Conservation (phyloP, 1,140 invertebrate genomes). For the Brachystomella parvula region DNA sequence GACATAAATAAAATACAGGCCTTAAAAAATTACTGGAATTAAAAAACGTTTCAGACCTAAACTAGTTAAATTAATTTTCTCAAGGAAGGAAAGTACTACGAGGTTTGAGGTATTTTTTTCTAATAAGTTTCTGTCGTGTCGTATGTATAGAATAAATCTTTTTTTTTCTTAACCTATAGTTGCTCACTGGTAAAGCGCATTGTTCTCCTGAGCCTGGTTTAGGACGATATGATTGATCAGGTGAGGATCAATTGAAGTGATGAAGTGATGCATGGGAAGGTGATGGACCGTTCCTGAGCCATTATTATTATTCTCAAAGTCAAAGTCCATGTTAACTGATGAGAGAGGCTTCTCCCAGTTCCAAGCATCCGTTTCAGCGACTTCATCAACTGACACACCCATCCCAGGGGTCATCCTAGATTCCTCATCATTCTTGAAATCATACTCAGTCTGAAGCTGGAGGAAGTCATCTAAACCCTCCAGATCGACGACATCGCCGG, state of each 20-base stretch:
- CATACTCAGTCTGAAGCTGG: constrained; percentile 55
- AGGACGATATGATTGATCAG: too few species aligned
- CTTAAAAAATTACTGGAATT: too few species aligned
- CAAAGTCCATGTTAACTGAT: constrained; percentile 31
- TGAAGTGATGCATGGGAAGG: background rate
- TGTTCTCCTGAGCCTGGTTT: too few species aligned
- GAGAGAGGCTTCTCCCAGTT: constrained; percentile 32
- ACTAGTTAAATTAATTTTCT: too few species aligned
- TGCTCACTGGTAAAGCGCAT: too few species aligned
- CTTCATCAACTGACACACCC: constrained; percentile 12
- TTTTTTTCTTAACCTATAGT: too few species aligned
- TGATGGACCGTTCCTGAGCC: background rate
- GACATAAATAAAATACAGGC: too few species aligned
- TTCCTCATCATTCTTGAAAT: constrained; percentile 47
- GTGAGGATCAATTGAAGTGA: background rate
- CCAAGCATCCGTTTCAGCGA: constrained; percentile 34
- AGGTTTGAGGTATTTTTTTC: too few species aligned
- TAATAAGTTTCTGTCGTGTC: too few species aligned
- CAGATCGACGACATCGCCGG: constrained; percentile 52
- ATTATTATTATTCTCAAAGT: constrained; percentile 19
- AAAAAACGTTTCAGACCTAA: too few species aligned
- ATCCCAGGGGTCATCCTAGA: constrained; percentile 11
- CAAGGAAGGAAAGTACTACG: too few species aligned
- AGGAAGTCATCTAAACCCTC: constrained; percentile 58
- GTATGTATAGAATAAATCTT: too few species aligned